Evolutionary conservation across 2,888 invertebrate species (phyloP), one percentile per base, ranked within the genome.

Genomic region (Limnephilus marmoratus): DNA sequence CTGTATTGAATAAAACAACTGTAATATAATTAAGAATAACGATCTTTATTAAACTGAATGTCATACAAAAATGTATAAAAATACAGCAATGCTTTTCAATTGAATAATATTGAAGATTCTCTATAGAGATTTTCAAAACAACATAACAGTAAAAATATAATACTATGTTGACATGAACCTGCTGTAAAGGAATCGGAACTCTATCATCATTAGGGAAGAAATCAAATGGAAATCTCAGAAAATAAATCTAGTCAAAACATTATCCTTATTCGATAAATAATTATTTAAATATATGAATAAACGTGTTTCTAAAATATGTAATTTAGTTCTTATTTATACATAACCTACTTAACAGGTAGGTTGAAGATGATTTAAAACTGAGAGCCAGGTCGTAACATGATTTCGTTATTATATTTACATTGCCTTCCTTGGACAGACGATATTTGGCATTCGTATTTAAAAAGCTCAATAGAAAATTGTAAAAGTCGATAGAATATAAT

Each of bases 41-140:
- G 34, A 37, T 83, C 41, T 83, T 83, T 83, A 83, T 83, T 83
- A 41, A 34, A 37, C 24, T 83, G 24, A n/a, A 24, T 83, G 83
- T 83, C 12, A 83, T 83, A 83, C 37, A 83, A 83, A 83, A 83
- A 83, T 83, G 37, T 83, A 83, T 37, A 83, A 83, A 83, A 83
- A 37, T 83, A 83, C 83, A 83, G 37, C 83, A 34, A 83, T 83
- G 11, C 24, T 83, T 83, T 83, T 83, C 37, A 18, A 37, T 3
- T 37, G 18, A 83, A 37, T 34, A 37, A 37, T 24, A 68, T 24
- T 24, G 24, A 37, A 83, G 24, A 37, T 83, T 82, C 37, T 9
- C 83, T 18, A 41, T 37, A 24, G 83, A 37, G 37, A 31, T 83
- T 41, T 83, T 83, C 68, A 83, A 37, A 83, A 34, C 2, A 24